A percentile compares a stretch with the other conserved stretches of the same genome.
These are phyloP conservation scores for Bombycilla garrulus DNA, from an alignment of 2,113 vertebrate species.

Conservation along the genomic window DNA sequence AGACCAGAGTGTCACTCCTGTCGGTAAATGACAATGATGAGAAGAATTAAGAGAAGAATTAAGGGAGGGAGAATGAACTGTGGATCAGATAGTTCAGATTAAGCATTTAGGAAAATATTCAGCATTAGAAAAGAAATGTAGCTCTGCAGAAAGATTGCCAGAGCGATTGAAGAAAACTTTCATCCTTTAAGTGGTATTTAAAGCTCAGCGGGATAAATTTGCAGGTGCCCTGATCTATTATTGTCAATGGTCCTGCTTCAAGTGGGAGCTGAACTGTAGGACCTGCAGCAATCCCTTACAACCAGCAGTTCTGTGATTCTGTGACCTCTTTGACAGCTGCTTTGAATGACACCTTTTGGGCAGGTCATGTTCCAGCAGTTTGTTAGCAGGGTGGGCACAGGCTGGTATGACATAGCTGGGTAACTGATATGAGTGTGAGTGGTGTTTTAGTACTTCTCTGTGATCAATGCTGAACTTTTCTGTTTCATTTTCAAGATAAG, in stretches of 20 bases:
- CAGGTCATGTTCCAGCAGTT: neutral
- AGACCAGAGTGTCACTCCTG: neutral
- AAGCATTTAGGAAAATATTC: neutral
- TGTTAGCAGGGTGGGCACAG: neutral
- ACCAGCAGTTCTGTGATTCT: neutral
- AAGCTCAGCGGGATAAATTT: neutral
- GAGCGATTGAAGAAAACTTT: neutral
- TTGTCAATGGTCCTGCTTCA: neutral
- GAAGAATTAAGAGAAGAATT: neutral
- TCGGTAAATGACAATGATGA: neutral
- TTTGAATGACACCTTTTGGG: neutral
- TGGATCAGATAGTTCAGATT: neutral
- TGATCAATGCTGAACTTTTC: neutral
- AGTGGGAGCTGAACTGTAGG: neutral
- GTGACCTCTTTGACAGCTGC: neutral
- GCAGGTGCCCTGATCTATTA: neutral
- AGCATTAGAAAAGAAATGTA: neutral
- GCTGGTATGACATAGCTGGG: neutral
- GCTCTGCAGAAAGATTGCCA: neutral
- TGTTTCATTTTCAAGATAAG: neutral
- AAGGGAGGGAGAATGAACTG: neutral
- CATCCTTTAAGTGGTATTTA: neutral
- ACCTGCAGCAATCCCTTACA: neutral
- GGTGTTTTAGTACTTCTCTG: neutral
- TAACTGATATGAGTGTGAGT: accelerated